Evolutionary conservation across 2,113 vertebrate genomes (phyloP), one percentile per base, ranked within the genome.

Genomic region (Porphyrio hochstetteri): DNA sequence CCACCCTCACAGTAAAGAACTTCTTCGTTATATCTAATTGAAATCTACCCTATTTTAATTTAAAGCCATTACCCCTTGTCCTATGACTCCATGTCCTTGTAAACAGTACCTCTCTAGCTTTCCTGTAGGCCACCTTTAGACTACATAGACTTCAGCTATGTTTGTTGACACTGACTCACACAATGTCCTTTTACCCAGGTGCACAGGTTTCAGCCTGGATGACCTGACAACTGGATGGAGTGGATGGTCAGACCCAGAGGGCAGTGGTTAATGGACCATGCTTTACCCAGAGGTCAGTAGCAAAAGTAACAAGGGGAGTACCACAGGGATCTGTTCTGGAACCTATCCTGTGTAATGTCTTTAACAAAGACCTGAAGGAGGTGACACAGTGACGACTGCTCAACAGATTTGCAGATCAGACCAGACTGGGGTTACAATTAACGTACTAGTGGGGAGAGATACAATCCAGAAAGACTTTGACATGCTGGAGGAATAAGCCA

Each of bases 171-270:
- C 20, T 74, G 72, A 35, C 14, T 91, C 17, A 25, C 36, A 70
- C 56, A 42, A 40, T 5, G 20, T 46, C 13, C 50, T 80, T 86
- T 75, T n/a, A 63, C 8, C 24, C 2, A 18, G 28, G n/a, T 64
- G 71, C 42, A 33, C 4, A 3, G 1, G 0, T 82, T 85, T 71
- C 79, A 59, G 36, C 59, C 31, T 28, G 24, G 40, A 69, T 77
- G 69, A 81, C 33, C 0, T 0, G 53, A 24, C 12, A 69, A n/a
- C 7, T 0, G 0, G 27, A 50, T 48, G 29, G 28, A 46, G 52
- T 60, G 35, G 56, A 57, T 59, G 70, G 21, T 50, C 65, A 50
- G 61, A 40, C 13, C 69, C n/a, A 89, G 70, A 92, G 36, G 71
- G 29, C 65, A 35, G 52, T 57, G 50, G 18, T 53, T 88, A 78